Evolutionary conservation across 2,797 vertebrate genomes (phyloP), one percentile per base, ranked within the genome.

Genomic region (Megaceryle alcyon): DNA sequence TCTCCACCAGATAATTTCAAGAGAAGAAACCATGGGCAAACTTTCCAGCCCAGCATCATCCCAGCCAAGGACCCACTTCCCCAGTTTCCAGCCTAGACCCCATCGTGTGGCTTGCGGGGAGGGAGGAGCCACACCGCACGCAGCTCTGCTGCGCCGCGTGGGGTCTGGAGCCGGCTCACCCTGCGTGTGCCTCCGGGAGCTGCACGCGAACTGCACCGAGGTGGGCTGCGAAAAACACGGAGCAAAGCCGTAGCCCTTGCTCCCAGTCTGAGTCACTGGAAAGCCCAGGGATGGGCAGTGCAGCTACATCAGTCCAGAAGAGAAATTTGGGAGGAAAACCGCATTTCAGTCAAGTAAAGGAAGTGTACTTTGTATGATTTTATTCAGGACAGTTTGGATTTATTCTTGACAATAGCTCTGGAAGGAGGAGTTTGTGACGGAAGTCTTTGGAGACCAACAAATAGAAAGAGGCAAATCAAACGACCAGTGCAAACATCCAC

Each of bases 261-360:
- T 81, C 76, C 69, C 72, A 41, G 0, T 2, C n/a, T 0, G 0
- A 43, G 56, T 0, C 79, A 51, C 31, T 0, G 1, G 70, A 57
- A 43, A 57, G 46, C 14, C 17, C 43, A 49, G 60, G 41, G 35
- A 29, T 3, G 16, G 19, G 72, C 53, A 63, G 28, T 3, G 51
- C 35, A 60, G 41, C 39, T 43, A 10, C 37, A 10, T 2, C 3
- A 1, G 10, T 21, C 44, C 54, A 39, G 65, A 70, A 54, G 56
- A 63, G 63, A 84, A 65, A 79, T 26, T 2, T 31, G 25, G 20
- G 73, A 77, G 39, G 78, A 60, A 90, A 96, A 14, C 17, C n/a
- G 33, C 41, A 46, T 84, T 82, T 79, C 61, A 79, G 23, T 28
- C 61, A 63, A 49, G 72, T 33, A 23, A 75, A 76, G 35, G 43